Evolutionary conservation across 2,113 vertebrate genomes (phyloP).

Genomic region (Phylloscopus trochilus): DNA sequence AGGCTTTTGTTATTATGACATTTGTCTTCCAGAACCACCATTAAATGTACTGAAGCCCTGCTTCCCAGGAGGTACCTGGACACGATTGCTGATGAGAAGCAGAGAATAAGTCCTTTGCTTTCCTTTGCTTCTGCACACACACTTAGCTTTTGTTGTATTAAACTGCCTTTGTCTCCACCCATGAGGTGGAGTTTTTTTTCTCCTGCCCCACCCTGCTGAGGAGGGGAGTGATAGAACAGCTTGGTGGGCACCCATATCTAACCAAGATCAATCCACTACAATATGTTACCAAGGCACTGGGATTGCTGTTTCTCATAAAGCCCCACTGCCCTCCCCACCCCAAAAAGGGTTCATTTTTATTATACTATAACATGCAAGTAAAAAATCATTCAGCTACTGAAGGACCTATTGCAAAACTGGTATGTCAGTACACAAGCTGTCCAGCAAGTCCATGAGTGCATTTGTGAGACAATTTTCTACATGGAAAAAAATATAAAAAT

Average conservation of each 20-base stretch:
- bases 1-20: rapidly evolving
- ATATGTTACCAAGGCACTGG: neutral
- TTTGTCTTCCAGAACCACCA: neutral
- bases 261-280: neutral
- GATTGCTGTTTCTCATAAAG: neutral
- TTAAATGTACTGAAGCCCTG: neutral
- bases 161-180: neutral
- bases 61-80: neutral
- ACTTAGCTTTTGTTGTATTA: neutral
- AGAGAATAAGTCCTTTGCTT: neutral
- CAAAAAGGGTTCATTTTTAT: neutral
- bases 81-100: neutral
- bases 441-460: neutral
- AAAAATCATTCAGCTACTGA: neutral
- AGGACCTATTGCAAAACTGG: neutral
- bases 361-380: neutral
- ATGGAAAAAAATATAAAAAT: neutral
- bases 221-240: neutral
- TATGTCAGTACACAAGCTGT: neutral
- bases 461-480: neutral
- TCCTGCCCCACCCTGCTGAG: neutral
- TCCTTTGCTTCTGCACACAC: neutral
- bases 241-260: neutral
- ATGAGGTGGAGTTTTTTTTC: neutral
- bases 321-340: too few species aligned